Evolutionary conservation across 2,888 invertebrate genomes (phyloP), one percentile per base, ranked within the genome.

Genomic region (Caenorhabditis drosophilae): DNA sequence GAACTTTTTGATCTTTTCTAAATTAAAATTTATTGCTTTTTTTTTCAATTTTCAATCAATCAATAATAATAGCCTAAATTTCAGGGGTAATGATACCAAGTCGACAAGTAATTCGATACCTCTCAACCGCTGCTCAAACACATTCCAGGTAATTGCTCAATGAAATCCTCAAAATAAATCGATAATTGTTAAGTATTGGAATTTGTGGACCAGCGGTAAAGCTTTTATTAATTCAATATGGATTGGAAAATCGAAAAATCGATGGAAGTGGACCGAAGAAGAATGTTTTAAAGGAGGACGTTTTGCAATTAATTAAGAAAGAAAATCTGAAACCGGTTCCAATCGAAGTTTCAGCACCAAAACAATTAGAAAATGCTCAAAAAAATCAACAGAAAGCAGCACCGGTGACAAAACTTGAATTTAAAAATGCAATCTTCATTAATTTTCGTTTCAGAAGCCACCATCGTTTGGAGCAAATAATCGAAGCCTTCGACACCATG

Each of bases 201-300:
- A 95, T 85, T 91, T 62, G 64, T 59, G 89, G 89, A 22, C 89
- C 89, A 31, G 89, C 89, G 11, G 89, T 89, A 0, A 86, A 87
- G 57, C 85, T 87, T 70, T 83, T 89, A 20, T 76, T 89, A 22
- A 87, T 88, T 67, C 87, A 88, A 68, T 89, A 89, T 82, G 86
- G 85, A 2, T 69, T 89, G 12, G 83, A 81, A 1, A 83, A 86
- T 9, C 49, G 67, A 7, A 20, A 83, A 88, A 4, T 83, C 85
- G 60, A 61, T 60, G 85, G 87, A 27, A 86, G 88, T 40, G 90
- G 90, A 3, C 88, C 88, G 34, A 86, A 87, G 53, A 88, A 88
- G 58, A 86, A 87, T 63, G 79, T 90, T 7, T 80, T 89, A 7
- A 90, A 90, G 84, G 86, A 75, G 23, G 80, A 80, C 55, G 70